Evolutionary conservation across 1,140 invertebrate species (phyloP).

Genomic region (Atopsyche davidsoni): DNA sequence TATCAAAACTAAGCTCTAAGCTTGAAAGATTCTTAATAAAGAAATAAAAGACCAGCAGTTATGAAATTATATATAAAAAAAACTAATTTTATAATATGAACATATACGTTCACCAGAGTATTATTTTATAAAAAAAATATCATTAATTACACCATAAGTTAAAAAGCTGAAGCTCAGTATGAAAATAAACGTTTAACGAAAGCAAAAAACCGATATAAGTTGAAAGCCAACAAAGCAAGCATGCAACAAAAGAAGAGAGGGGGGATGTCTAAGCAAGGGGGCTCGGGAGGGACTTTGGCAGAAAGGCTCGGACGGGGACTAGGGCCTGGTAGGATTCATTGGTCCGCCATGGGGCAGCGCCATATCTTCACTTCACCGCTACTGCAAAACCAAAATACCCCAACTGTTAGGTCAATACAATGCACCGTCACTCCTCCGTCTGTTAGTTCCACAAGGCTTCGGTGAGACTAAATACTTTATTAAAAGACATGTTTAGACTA

Average conservation of each 20-base stretch:
- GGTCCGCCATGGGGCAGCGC: constrained; percentile 30
- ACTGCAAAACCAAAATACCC: constrained; percentile 32
- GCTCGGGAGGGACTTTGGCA: constrained; percentile 20
- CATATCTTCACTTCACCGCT: constrained; percentile 35
- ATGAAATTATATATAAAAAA: no score
- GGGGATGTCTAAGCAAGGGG: constrained; percentile 12
- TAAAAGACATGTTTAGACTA: no score
- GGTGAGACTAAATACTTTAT: no score
- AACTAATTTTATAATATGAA: no score
- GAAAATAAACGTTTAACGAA: no score
- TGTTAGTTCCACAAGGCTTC: no score
- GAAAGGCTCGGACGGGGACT: constrained; percentile 29
- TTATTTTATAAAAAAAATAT: neutral
- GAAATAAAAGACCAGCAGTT: no score
- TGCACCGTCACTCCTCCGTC: no score
- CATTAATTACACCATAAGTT: neutral
- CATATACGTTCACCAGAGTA: neutral
- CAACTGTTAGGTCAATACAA: constrained; percentile 16
- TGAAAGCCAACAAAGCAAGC: constrained; percentile 19
- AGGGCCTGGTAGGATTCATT: constrained; percentile 31
- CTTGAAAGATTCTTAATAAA: no score
- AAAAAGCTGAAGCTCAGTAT: no score
- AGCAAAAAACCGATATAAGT: constrained; percentile 10
- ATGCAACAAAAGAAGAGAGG: constrained; percentile 24
- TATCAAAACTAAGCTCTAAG: no score